phyloP scores from a whole-genome alignment of 2,797 vertebrate genomes.

The Lutjanus argentimaculatus region DNA sequence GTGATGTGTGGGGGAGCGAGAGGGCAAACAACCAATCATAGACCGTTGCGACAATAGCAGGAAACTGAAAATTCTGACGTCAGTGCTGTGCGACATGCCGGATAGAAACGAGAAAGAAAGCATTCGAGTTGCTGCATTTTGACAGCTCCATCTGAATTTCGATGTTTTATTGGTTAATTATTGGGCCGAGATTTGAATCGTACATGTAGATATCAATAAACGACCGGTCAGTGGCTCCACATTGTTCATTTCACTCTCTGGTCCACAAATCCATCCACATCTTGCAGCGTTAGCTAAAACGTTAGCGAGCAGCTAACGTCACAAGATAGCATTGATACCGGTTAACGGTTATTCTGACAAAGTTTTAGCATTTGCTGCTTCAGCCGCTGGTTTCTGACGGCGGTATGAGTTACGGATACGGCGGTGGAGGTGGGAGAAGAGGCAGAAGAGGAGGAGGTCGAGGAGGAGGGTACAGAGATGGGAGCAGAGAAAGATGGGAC shows the following conservation, averaged over 20 bases:
- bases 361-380: too few relatives aligned
- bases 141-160: neutral
- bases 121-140: neutral
- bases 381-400: neutral
- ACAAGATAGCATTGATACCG: rapidly evolving
- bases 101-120: neutral
- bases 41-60: neutral
- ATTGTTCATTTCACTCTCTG: neutral
- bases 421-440: conserved; percentile 76
- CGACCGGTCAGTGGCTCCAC: rapidly evolving
- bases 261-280: neutral
- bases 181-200: rapidly evolving
- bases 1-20: neutral
- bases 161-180: neutral
- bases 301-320: neutral
- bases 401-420: conserved; percentile 82
- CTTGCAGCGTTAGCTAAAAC: conserved; percentile 2
- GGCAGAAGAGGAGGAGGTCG: conserved; percentile 77
- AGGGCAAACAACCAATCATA: conserved; percentile 48
- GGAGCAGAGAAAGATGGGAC: conserved; percentile 79
- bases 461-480: conserved; percentile 75
- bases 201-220: neutral
- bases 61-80: conserved; percentile 20
- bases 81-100: conserved; percentile 55
- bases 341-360: neutral